Conservation (phyloP, 2,888 invertebrate species). For the Idaea biselata region DNA sequence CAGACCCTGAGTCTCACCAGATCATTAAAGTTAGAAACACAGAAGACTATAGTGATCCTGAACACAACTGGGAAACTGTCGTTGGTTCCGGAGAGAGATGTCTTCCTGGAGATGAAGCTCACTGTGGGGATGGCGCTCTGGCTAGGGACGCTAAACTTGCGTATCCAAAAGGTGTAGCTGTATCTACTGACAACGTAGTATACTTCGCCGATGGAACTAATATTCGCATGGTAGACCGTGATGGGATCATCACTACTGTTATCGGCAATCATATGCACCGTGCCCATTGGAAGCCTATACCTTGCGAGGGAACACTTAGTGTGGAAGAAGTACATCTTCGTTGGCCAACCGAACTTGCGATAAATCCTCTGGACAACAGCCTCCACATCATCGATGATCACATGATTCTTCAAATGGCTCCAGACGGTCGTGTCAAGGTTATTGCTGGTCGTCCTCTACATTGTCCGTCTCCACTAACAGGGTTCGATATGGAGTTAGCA, state of each 20-base stretch:
- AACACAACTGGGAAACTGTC: constrained; percentile 96
- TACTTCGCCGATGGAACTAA: constrained; percentile 98
- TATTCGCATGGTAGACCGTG: constrained; percentile 94
- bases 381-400: constrained; percentile 98
- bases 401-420: constrained; percentile 95
- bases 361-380: constrained; percentile 96
- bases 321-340: constrained; percentile 96
- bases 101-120: constrained; percentile 94
- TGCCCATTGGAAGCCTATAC: constrained; percentile 95
- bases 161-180: constrained; percentile 97
- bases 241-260: constrained; percentile 94
- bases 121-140: constrained; percentile 96
- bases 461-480: constrained; percentile 91
- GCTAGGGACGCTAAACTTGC: constrained; percentile 96
- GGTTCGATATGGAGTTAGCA: constrained; percentile 92
- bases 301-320: constrained; percentile 93
- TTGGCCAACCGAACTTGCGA: constrained; percentile 97
- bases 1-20: constrained; percentile 97
- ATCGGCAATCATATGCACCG: constrained; percentile 96
- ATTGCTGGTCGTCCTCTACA: constrained; percentile 96
- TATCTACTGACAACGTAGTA: constrained; percentile 93
- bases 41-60: constrained; percentile 90
- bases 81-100: constrained; percentile 97
- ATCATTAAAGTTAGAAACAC: constrained; percentile 93
- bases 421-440: constrained; percentile 94